Percentiles rank a stretch among this genome's conserved stretches.
Conservation (phyloP, 2,888 invertebrate species). For the Nudaria mundana region DNA sequence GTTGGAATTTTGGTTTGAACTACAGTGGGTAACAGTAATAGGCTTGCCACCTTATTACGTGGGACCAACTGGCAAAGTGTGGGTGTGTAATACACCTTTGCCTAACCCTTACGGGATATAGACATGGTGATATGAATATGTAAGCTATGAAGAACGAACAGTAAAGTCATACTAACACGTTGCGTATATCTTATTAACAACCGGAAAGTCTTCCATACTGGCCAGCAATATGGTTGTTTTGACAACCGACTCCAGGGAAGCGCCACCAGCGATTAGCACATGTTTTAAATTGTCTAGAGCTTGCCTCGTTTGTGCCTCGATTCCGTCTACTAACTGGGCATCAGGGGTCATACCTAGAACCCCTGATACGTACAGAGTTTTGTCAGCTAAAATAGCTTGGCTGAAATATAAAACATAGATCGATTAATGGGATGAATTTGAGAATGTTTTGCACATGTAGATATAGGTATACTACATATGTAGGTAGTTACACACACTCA, state of each 20-base stretch:
- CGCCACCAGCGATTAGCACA: conserved; percentile 88
- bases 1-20: too few relatives aligned
- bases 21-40: too few relatives aligned
- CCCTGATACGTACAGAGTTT: conserved; percentile 93
- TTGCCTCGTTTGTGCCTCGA: conserved; percentile 86
- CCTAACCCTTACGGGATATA: too few relatives aligned
- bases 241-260: conserved; percentile 87
- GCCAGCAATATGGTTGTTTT: conserved; percentile 92
- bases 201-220: conserved; percentile 89
- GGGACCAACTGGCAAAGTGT: too few relatives aligned
- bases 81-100: too few relatives aligned
- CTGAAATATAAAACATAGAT: conserved; percentile 71
- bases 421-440: too few relatives aligned
- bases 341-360: conserved; percentile 89
- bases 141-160: too few relatives aligned
- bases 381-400: conserved; percentile 92
- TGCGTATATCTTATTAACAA: conserved; percentile 91
- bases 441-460: too few relatives aligned
- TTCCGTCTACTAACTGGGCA: conserved; percentile 87
- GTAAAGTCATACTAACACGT: conserved; percentile 85
- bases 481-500: too few relatives aligned
- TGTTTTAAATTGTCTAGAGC: conserved; percentile 89
- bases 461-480: too few relatives aligned
- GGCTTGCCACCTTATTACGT: too few relatives aligned
- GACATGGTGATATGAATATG: too few relatives aligned